Conservation (phyloP, 2,888 invertebrate species). For the Epirrhoe tristata region DNA sequence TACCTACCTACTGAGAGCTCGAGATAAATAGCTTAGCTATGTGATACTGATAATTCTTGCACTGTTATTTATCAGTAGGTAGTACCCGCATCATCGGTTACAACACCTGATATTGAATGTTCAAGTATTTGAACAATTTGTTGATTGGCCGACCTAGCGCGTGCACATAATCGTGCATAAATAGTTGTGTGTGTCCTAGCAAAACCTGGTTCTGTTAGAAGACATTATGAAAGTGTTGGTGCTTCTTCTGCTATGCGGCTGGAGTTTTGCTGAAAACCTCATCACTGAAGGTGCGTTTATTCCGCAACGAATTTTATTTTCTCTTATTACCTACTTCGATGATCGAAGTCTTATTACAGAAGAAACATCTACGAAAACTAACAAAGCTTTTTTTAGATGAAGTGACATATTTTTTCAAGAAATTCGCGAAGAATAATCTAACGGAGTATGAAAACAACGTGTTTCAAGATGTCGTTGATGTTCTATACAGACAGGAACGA, state of each 20-base stretch:
- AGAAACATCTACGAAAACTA: too few relatives aligned
- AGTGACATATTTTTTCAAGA: conserved; percentile 61
- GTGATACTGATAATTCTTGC: conserved; percentile 34
- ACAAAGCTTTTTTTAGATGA: conserved; percentile 53
- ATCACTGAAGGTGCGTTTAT: conserved; percentile 61
- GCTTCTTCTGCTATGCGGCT: conserved; percentile 53
- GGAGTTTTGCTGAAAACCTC: conserved; percentile 55
- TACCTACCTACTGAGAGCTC: conserved; percentile 5
- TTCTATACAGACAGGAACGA: conserved; percentile 60
- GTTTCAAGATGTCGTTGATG: conserved; percentile 62
- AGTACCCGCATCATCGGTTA: conserved; percentile 48
- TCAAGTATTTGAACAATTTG: conserved; percentile 50
- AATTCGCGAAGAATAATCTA: conserved; percentile 59
- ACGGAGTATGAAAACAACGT: conserved; percentile 55
- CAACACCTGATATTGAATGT: conserved; percentile 43
- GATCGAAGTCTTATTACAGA: too few relatives aligned
- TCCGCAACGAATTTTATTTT: neutral
- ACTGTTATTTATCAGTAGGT: conserved; percentile 36
- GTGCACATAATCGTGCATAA: conserved; percentile 50
- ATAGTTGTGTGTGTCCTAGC: conserved; percentile 49
- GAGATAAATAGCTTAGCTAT: conserved; percentile 25
- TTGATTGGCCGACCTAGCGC: conserved; percentile 37
- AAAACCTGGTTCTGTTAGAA: conserved; percentile 45
- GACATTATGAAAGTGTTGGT: conserved; percentile 65
- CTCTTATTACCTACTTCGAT: too few relatives aligned